Base-by-base conservation (phyloP, 1,140 invertebrate genomes). In the Mamestra configurata region DNA sequence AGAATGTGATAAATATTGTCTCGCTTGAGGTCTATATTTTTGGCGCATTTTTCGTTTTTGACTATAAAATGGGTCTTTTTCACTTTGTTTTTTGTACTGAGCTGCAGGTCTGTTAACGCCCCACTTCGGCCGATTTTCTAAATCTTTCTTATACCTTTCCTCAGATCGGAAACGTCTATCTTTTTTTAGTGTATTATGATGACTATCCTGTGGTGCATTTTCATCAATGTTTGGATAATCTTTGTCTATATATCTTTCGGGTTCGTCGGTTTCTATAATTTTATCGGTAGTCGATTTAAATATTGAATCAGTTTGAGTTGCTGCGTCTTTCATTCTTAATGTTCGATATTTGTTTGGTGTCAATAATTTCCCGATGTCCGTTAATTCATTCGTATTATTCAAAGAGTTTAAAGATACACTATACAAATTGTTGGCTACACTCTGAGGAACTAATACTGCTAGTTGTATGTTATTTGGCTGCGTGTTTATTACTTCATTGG, bases 71-170 rank as follows among this genome's bases (percentile, higher is more conserved):
- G 96, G 96, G 93, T 97, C 97, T 87, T 97, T 97, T 88, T 97
- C 97, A 83, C 97, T 97, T 92, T 97, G 97, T 80, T 97, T 97
- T 81, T 97, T 95, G 86, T 97, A 97, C 81, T 97, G 96, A 11
- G 96, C 97, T 40, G 96, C 96, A 68, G 97, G 97, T 83, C 96
- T 95, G 84, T 97, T 97, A 0, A 96, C 96, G 27, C 96, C 96
- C 97, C 96, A 97, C 86, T 97, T 96, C 0, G 97, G 97, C 76
- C 96, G 94, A 82, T 95, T 96, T 86, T 96, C 96, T 70, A 95
- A 91, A 83, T 95, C 95, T 85, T 95, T 95, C 82, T 93, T 95
- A 75, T 84, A 93, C 80, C 95, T 91, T 80, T 96, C 95, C 83
- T 96, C 95, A 46, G 94, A 95, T 55, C 95, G 85, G 68, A 94